Base-by-base conservation (phyloP, 2,888 invertebrate species). In the Matsumyia berberina region DNA sequence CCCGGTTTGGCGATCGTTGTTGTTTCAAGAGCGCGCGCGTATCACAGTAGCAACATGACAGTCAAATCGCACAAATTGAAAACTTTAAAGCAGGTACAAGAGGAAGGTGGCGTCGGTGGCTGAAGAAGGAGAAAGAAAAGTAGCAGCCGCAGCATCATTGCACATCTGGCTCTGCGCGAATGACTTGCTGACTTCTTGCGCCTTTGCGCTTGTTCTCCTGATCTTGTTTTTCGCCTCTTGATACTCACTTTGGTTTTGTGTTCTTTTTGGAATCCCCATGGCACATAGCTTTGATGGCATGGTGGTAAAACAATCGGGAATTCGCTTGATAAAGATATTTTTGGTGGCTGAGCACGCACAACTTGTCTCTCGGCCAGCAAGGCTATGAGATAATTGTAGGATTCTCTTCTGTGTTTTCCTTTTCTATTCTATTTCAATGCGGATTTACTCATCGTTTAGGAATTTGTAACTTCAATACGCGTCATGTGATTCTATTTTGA, bases 41-140 rank as follows among this genome's bases (percentile, higher is more conserved):
- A 83, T 17, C 78, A 83, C 83, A 78, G 83, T 73, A 83, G 83
- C 83, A 73, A 67, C 72, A 83, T 73, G 83, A 73, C 78, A 67
- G 72, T 78, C 67, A 73, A 79, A 83, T 79, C 79, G 62, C 73
- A 79, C 83, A 83, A 79, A 83, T 83, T 83, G 73, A 74, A 74
- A 79, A 83, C 67, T 51, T 46, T 51, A 80, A 62, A 44, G 58
- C 64, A 77, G 37, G 53, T 31, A 53, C 49, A 24, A 39, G 37
- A 70, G 49, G 62, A 37, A 12, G n/a, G 12, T 53, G 66, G 24
- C 24, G 24, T 24, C 12, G 44, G 35, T 53, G 49, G 42, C 42
- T 35, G 51, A 33, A 11, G 33, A 37, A 9, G 60, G 53, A 70
- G 37, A 29, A 69, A 42, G 11, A 53, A 31, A 44, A 70, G 33